These are phyloP conservation scores for Dryobotodes eremita DNA, from an alignment of 2,888 invertebrate genomes.

Conservation along the genomic window DNA sequence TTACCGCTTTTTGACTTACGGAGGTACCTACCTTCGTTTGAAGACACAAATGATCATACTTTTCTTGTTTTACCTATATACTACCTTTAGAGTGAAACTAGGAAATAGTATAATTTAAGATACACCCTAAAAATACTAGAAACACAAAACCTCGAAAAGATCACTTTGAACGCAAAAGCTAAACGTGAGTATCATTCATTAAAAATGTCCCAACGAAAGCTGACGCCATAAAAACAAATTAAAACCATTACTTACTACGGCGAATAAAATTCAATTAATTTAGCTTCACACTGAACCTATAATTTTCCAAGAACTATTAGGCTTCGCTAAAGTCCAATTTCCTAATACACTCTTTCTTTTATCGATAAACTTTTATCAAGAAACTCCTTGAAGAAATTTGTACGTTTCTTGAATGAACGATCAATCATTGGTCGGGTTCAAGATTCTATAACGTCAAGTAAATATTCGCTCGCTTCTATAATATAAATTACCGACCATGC, in stretches of 20 bases:
- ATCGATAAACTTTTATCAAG: constrained; percentile 18
- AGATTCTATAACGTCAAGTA: constrained; percentile 5
- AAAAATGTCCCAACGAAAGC: constrained; percentile 1
- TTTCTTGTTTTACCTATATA: too few relatives aligned
- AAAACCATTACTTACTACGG: constrained; percentile 31
- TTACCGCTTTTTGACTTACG: too few relatives aligned
- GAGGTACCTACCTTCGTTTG: too few relatives aligned
- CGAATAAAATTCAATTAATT: constrained; percentile 52
- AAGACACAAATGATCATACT: too few relatives aligned
- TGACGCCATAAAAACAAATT: constrained; percentile 25
- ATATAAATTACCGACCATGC: background rate
- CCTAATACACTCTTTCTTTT: constrained; percentile 45
- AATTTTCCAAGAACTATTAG: constrained; percentile 49
- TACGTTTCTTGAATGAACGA: constrained; percentile 11
- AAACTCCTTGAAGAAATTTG: background rate
- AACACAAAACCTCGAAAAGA: background rate
- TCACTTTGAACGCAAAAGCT: background rate
- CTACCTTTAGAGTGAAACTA: too few relatives aligned
- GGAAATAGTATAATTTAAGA: too few relatives aligned
- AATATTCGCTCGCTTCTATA: constrained; percentile 21
- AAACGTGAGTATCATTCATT: background rate
- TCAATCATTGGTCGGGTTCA: constrained; percentile 28
- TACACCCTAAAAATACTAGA: too few relatives aligned
- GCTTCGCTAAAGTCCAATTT: constrained; percentile 43
- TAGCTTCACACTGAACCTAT: constrained; percentile 32